phyloP scores from a whole-genome alignment of 2,113 vertebrate genomes.

The Cochlearius cochlearius region DNA sequence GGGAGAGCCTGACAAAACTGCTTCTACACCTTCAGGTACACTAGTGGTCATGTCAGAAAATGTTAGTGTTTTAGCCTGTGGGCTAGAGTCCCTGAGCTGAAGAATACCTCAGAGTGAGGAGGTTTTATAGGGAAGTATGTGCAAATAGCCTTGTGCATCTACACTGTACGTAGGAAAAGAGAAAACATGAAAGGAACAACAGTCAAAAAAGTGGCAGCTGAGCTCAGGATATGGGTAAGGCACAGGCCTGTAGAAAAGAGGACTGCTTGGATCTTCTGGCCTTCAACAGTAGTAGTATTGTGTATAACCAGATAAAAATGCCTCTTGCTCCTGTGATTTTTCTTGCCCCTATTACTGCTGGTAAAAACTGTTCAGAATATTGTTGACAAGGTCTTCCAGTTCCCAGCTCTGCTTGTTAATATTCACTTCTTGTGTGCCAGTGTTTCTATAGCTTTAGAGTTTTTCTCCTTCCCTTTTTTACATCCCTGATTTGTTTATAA shows the following conservation, averaged over 20 bases:
- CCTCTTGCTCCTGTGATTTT: neutral
- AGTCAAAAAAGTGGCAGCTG: neutral
- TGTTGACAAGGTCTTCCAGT: neutral
- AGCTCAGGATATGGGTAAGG: neutral
- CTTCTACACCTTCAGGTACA: neutral
- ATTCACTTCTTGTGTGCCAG: neutral
- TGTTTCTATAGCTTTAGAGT: neutral
- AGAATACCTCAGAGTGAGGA: neutral
- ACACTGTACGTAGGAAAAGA: rapidly evolving
- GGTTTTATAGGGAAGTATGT: neutral
- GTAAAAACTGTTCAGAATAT: neutral
- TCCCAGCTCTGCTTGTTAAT: neutral
- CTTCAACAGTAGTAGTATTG: neutral
- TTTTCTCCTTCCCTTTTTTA: neutral
- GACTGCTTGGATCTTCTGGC: neutral
- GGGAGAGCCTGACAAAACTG: neutral
- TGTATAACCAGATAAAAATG: neutral
- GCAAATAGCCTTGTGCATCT: neutral
- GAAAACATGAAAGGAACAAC: neutral
- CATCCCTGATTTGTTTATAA: neutral
- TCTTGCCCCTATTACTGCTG: neutral
- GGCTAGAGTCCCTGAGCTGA: neutral
- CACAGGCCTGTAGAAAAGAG: neutral
- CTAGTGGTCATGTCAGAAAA: neutral
- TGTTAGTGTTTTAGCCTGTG: neutral